These are phyloP conservation scores for Columba guinea DNA, from an alignment of 2,797 vertebrate species.

Conservation along the genomic window DNA sequence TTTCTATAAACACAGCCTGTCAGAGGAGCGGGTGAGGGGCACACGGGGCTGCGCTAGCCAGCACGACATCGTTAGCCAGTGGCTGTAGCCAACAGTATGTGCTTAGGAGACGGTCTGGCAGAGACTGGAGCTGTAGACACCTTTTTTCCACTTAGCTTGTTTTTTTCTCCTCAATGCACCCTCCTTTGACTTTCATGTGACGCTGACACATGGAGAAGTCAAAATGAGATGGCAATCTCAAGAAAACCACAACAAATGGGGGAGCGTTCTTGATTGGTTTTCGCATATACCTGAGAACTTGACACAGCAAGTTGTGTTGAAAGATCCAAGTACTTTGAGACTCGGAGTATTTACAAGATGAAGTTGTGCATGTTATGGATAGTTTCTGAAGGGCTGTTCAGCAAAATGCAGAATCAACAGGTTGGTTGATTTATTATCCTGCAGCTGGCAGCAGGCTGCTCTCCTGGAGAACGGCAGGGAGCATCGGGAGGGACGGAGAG, in stretches of 20 bases:
- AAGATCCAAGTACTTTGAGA: conserved; percentile 39
- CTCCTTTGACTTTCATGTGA: conserved; percentile 36
- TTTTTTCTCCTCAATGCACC: background rate
- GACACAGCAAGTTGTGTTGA: conserved; percentile 35
- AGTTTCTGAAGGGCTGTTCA: conserved; percentile 35
- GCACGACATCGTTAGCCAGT: conserved; percentile 48
- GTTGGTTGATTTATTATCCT: conserved; percentile 53
- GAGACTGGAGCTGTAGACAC: conserved; percentile 43
- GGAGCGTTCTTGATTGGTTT: conserved; percentile 56
- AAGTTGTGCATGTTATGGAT: conserved; percentile 26
- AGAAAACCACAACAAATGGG: conserved; percentile 25
- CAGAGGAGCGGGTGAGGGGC: conserved; percentile 45
- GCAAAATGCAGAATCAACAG: conserved; percentile 23
- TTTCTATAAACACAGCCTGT: conserved; percentile 60
- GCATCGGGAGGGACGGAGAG: conserved; percentile 35
- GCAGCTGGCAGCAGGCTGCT: conserved; percentile 53
- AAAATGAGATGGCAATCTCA: conserved; percentile 42
- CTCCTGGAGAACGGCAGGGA: conserved; percentile 9
- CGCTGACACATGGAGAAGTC: conserved; percentile 27
- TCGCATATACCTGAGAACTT: conserved; percentile 39
- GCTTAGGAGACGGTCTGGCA: conserved; percentile 65
- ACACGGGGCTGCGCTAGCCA: conserved; percentile 51
- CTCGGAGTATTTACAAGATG: conserved; percentile 12
- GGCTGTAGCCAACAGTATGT: conserved; percentile 33
- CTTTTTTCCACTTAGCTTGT: conserved; percentile 48